Conservation (phyloP, 2,888 invertebrate species). For the Diarsia rubi region DNA sequence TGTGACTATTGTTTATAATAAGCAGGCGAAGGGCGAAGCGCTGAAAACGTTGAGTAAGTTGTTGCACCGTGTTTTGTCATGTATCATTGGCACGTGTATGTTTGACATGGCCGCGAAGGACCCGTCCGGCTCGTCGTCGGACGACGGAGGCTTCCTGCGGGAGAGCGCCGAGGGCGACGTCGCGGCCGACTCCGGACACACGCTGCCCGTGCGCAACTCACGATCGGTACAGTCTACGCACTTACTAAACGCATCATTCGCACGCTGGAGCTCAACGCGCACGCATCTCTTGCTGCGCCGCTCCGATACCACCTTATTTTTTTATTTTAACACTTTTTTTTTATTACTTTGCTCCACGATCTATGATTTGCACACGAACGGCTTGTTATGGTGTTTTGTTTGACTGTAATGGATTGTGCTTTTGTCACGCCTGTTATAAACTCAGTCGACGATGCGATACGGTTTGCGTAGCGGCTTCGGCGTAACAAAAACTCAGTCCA, state of each 20-base stretch:
- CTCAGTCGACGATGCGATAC: slow-evolving; percentile 66
- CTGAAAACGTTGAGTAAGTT: slow-evolving; percentile 77
- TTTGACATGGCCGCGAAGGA: slow-evolving; percentile 86
- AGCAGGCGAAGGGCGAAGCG: slow-evolving; percentile 68
- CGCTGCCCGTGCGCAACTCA: slow-evolving; percentile 90
- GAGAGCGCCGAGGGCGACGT: slow-evolving; percentile 81
- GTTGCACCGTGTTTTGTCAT: slow-evolving; percentile 74
- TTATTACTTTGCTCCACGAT: slow-evolving; percentile 85
- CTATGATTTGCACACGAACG: slow-evolving; percentile 87
- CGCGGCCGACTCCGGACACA: slow-evolving; percentile 85
- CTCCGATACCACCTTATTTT: slow-evolving; percentile 65
- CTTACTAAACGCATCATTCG: slow-evolving; percentile 73
- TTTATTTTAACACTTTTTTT: slow-evolving; percentile 76
- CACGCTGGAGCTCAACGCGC: slow-evolving; percentile 73
- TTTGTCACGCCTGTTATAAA: slow-evolving; percentile 76
- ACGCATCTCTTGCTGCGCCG: slow-evolving; percentile 56
- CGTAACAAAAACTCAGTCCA: slow-evolving; percentile 79
- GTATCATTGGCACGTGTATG: slow-evolving; percentile 82
- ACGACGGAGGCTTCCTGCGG: slow-evolving; percentile 89
- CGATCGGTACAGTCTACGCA: slow-evolving; percentile 86
- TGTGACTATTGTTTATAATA: slow-evolving; percentile 67
- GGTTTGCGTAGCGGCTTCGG: slow-evolving; percentile 63
- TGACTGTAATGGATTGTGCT: slow-evolving; percentile 75
- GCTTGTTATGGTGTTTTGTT: slow-evolving; percentile 84
- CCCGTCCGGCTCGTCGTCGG: slow-evolving; percentile 89